Base-by-base conservation (phyloP, 2,797 vertebrate species). In the Chaenodraco wilsoni region DNA sequence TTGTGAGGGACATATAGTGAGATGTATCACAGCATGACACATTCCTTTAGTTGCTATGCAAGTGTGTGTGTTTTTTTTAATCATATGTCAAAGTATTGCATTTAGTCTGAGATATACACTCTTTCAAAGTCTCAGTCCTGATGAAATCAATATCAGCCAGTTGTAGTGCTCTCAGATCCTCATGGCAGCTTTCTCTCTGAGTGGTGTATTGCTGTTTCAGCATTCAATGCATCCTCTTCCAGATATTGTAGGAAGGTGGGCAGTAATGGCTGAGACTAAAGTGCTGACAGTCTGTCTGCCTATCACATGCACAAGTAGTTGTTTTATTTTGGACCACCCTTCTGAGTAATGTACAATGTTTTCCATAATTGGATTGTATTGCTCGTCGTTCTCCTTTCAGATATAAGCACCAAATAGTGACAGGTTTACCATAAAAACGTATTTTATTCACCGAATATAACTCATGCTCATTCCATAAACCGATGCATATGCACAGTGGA, bases 131-230 rank as follows among this genome's bases (percentile, higher is more conserved):
- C 65, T 76, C 13, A 5, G 3, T 46, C 27, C 27, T 15, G 13
- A 7, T 69, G 60, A 68, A 31, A 81, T 83, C 72, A 81, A 63
- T 81, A 74, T 54, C 69, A 52, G 48, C 44, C 41, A 4, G 71
- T 54, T 37, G 59, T 44, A 65, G 2, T 68, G 63, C 54, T 66
- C 56, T 67, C 50, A 56, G 23, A 56, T 68, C 64, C 43, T 31
- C 65, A 68, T 62, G 74, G 46, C 69, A 72, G 55, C 41, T 49
- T 15, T 65, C 15, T 46, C 1, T 17, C n/a, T 73, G 72, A 85
- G 82, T 72, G 77, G 44, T 27, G 57, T 48, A 14, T 48, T 82
- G 90, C 85, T 89, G 82, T 56, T 48, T 90, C 88, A 90, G 87
- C 88, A 72, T 54, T 59, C 23, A 60, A 10, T 21, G n/a, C 48